Base-by-base conservation (phyloP, 2,888 invertebrate genomes). In the Coecobrya sp. region DNA sequence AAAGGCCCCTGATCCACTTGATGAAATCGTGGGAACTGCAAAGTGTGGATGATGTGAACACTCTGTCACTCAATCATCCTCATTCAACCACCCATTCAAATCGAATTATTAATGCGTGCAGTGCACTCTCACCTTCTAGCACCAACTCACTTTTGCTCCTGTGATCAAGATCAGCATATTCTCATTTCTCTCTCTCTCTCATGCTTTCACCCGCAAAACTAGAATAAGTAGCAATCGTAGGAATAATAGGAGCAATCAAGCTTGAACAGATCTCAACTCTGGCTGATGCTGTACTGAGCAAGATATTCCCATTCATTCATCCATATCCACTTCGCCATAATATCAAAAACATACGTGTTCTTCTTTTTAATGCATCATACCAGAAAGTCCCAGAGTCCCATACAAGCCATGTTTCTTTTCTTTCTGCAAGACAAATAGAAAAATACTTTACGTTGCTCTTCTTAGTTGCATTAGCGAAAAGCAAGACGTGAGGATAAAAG, bases 221-320 rank as follows among this genome's bases (percentile, higher is more conserved):
- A 13, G 65, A 65, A 27, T 65, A 27, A 27, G 19, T 19, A 65
- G 65, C 27, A 65, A 27, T 27, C 27, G 10, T 11, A 11, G 27
- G 0, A 89, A 89, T 84, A 89, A 89, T 89, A 89, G n/a, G 84
- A 70, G 89, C 55, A 89, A 89, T 89, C 89, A 89, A 89, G 89
- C 27, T 30, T 81, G 79, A 65, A 65, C 65, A 65, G 65, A 7
- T n/a, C n/a, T 52, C 52, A 22, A n/a, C 68, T 68, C n/a, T 68
- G 10, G 4, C 25, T 25, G 1, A 30, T 68, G 68, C 36, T 68
- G 73, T 59, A 45, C 25, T 79, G 76, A 79, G 59, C 45, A 79
- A 87, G 79, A 79, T 62, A 59, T 87, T 82, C 30, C 62, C 30
- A 16, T 2, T 8, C 65, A 11, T 65, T 27, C 27, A 11, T 27